These are phyloP conservation scores for Amitus sp. DNA, from an alignment of 2,888 invertebrate species.

Conservation along the genomic window DNA sequence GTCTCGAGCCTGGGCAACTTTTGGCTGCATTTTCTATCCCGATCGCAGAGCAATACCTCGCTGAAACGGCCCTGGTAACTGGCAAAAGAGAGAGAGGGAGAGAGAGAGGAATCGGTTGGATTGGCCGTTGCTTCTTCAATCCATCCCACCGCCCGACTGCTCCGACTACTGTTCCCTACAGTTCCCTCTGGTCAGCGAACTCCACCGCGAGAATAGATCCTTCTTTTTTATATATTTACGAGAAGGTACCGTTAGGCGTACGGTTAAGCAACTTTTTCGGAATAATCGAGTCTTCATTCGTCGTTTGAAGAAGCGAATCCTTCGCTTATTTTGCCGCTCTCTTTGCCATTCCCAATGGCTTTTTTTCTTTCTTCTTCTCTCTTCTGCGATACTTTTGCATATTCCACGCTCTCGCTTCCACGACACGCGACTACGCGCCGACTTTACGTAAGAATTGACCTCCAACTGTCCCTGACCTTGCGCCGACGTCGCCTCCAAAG, in stretches of 20 bases:
- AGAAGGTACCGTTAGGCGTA: conserved; percentile 45
- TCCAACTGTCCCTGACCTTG: conserved; percentile 41
- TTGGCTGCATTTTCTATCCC: too few relatives aligned
- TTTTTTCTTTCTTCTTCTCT: conserved; percentile 18
- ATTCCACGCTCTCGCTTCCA: conserved; percentile 15
- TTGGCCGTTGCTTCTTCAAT: conserved; percentile 22
- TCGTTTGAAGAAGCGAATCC: conserved; percentile 29
- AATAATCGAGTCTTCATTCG: conserved; percentile 40
- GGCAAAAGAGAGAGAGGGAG: too few relatives aligned
- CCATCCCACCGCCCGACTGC: conserved; percentile 32
- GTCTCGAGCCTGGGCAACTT: too few relatives aligned
- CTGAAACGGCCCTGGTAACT: too few relatives aligned
- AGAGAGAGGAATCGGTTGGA: conserved; percentile 17
- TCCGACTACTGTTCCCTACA: conserved; percentile 37
- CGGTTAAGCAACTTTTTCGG: conserved; percentile 48
- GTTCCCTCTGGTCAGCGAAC: conserved; percentile 41
- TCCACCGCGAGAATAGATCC: conserved; percentile 38
- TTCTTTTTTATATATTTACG: conserved; percentile 41
- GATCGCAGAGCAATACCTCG: too few relatives aligned
- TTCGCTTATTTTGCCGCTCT: conserved; percentile 12
- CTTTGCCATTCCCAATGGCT: conserved; percentile 17
- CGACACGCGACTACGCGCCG: conserved; percentile 31
- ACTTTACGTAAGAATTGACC: conserved; percentile 38
- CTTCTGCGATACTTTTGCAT: conserved; percentile 26
- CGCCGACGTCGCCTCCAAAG: too few relatives aligned